Evolutionary conservation across 2,113 vertebrate species (phyloP).

Genomic region (Lophius piscatorius): DNA sequence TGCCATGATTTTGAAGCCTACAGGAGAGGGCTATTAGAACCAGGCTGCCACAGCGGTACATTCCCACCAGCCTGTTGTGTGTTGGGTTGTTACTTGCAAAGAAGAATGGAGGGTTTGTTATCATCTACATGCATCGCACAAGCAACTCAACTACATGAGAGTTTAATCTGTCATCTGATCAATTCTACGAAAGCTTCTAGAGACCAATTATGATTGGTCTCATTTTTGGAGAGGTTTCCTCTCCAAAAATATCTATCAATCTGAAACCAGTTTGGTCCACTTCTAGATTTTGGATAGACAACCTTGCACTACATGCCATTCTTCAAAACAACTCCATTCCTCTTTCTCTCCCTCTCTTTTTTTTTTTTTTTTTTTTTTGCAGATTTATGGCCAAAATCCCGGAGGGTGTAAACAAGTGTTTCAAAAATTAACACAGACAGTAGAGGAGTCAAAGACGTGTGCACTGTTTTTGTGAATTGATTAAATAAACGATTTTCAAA

Average conservation of each 20-base stretch:
- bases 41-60: conserved; percentile 1
- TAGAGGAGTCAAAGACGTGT: conserved; percentile 33
- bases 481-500: conserved; percentile 29
- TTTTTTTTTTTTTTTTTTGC: background rate
- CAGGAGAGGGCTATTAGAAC: conserved; percentile 32
- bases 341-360: too few species aligned
- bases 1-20: conserved; percentile 20
- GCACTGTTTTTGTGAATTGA: conserved; percentile 27
- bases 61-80: conserved; percentile 22
- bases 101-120: conserved; percentile 42
- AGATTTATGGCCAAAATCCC: conserved; percentile 26
- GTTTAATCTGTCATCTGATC: conserved; percentile 7
- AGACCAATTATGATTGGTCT: too few species aligned
- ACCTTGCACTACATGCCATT: conserved; percentile 11
- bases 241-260: conserved; percentile 12
- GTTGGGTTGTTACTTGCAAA: conserved; percentile 11
- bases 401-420: conserved; percentile 38
- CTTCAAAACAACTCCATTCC: background rate
- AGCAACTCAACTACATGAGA: conserved; percentile 19
- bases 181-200: conserved; percentile 17
- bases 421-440: conserved; percentile 41
- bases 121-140: conserved; percentile 28
- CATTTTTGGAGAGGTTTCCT: conserved; percentile 20
- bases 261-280: conserved; percentile 70
- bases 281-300: conserved; percentile 44